Base-by-base conservation (phyloP, 2,888 invertebrate species). In the Andrena chrysosceles region DNA sequence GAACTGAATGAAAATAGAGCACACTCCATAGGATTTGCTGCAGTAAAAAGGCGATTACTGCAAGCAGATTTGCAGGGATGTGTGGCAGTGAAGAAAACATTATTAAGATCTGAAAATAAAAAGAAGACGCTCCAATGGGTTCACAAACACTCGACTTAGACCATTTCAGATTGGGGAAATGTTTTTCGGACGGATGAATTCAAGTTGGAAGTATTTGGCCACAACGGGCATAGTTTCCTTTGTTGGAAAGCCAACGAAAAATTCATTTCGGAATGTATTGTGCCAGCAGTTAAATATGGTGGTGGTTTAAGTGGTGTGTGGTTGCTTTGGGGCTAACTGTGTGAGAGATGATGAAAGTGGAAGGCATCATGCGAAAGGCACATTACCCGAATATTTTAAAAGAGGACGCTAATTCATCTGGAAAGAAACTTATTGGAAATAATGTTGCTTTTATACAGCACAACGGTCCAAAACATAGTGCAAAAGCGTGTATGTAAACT, bases 381-480 rank as follows among this genome's bases (percentile, higher is more conserved):
- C 29, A 23, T 0, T 88, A 88, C 67, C 63, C 85, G 7, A 60
- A 81, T 26, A 88, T 89, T 74, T 26, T 87, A 0, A 16, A 42
- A 4, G 26, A 67, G 1, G 64, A 85, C 48, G 78, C 77, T 10
- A 56, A 87, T 23, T 82, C 85, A 6, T 85, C 72, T 3, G 85
- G 79, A 26, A 42, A 49, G 7, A 56, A 78, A 54, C n/a, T 83
- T 23, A 79, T 89, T 35, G 85, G 80, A 7, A 31, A 54, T 60
- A 71, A 70, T 23, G 89, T 90, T 26, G 54, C 73, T 49, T 81
- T 89, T 26, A 85, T 88, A 64, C 77, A 88, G 20, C 84, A 85
- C n/a, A 89, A 89, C 33, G 87, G 87, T 74, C 87, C 87, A 0
- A 87, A 89, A 54, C 85, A 87, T 23, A 74, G 66, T 35, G 81